Percentiles rank a stretch among this genome's conserved stretches.
Conservation (phyloP, 1,140 invertebrate species). For the Heterodera schachtii region DNA sequence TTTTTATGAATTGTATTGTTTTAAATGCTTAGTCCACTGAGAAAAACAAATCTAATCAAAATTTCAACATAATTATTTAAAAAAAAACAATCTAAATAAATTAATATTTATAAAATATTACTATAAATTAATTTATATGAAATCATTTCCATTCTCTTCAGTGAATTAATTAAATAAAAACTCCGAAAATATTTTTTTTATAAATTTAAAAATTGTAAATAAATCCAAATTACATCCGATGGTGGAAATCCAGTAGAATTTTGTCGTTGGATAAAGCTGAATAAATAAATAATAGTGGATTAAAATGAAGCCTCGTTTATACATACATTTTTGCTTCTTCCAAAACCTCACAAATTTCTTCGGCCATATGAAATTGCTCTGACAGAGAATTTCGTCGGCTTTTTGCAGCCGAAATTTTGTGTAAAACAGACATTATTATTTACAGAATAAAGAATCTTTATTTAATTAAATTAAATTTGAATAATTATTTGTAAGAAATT, state of each 20-base stretch:
- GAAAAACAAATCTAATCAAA: no score
- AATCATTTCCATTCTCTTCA: no score
- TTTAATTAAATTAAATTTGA: not conserved
- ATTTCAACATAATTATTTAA: no score
- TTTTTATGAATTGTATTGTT: no score
- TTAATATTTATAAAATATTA: no score
- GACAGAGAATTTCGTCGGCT: not conserved
- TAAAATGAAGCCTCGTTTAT: not conserved
- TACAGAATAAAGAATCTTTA: no score
- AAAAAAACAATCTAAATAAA: no score
- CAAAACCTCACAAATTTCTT: not conserved
- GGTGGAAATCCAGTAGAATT: not conserved
- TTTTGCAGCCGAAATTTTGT: not conserved
- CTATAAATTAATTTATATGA: no score
- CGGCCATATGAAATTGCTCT: not conserved
- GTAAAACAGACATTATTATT: not conserved
- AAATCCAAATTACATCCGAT: not conserved
- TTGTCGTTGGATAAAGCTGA: not conserved
- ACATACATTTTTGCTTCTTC: not conserved
- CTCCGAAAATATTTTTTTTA: no score
- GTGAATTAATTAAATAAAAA: no score
- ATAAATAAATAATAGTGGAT: not conserved
- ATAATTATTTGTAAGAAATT: no score
- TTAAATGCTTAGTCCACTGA: no score
- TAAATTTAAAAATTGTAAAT: not conserved